Conservation (phyloP, 2,113 vertebrate genomes). For the Ciconia boyciana region DNA sequence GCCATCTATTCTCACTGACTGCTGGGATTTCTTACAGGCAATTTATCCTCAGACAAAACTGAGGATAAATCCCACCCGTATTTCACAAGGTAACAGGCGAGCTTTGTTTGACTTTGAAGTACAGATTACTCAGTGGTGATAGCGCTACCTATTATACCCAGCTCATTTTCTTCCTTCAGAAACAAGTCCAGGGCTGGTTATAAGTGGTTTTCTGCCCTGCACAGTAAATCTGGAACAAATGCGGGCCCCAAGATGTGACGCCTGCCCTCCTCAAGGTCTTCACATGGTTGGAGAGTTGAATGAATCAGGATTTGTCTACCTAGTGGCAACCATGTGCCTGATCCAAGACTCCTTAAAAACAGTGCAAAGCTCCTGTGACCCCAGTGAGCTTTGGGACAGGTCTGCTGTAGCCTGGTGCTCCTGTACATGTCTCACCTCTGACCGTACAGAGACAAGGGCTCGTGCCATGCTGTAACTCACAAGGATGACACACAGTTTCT, state of each 20-base stretch:
- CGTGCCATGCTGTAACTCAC: fast-evolving
- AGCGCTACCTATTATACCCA: not conserved
- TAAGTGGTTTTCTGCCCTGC: not conserved
- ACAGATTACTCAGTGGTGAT: not conserved
- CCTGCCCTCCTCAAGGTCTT: not conserved
- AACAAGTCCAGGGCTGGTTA: not conserved
- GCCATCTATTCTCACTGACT: not conserved
- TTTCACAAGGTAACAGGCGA: not conserved
- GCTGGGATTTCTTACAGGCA: not conserved
- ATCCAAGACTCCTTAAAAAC: not conserved
- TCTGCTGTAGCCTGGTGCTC: not conserved
- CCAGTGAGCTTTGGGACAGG: not conserved
- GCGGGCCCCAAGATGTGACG: not conserved
- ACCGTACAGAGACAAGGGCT: not conserved
- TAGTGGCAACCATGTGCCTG: not conserved
- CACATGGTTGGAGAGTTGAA: not conserved
- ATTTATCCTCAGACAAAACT: not conserved
- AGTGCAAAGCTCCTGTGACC: not conserved
- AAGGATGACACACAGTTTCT: not conserved
- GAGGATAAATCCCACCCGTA: not conserved
- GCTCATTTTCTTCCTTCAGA: not conserved
- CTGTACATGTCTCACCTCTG: not conserved
- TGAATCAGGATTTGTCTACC: not conserved
- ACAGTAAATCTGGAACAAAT: not conserved
- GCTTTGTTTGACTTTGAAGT: constrained; percentile 39